These are phyloP conservation scores for Emmelina monodactyla DNA, from an alignment of 2,888 invertebrate species.

Conservation along the genomic window DNA sequence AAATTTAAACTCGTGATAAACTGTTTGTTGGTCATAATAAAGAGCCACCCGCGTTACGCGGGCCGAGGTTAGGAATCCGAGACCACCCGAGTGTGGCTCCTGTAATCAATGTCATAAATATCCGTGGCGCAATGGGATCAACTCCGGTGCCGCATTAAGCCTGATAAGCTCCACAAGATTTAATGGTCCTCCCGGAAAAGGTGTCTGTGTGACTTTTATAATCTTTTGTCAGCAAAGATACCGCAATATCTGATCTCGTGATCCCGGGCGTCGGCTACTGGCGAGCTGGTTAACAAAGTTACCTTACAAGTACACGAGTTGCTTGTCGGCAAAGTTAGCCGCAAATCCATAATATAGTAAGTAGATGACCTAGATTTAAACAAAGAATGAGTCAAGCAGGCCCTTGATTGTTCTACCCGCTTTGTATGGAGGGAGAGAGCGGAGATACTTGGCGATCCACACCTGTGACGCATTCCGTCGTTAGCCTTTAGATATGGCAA, in stretches of 20 bases:
- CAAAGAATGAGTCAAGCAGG: constrained; percentile 48
- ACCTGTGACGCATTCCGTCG: constrained; percentile 13
- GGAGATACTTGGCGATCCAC: not conserved
- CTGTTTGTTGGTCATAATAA: constrained; percentile 28
- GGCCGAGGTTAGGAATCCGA: constrained; percentile 7
- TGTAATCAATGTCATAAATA: constrained; percentile 46
- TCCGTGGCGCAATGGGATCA: constrained; percentile 49
- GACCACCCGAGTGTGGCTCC: constrained; percentile 45
- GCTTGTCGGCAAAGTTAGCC: constrained; percentile 30
- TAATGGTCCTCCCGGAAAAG: no score
- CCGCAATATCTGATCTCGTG: no score
- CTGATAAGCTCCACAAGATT: constrained; percentile 36
- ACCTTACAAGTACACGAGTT: constrained; percentile 8
- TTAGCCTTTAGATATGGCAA: constrained; percentile 38
- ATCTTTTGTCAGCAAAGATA: constrained; percentile 19
- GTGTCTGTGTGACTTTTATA: constrained; percentile 29
- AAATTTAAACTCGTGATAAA: constrained; percentile 45
- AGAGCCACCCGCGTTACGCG: constrained; percentile 1
- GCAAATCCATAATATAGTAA: constrained; percentile 37
- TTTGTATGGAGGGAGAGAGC: not conserved
- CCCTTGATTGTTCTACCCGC: constrained; percentile 19
- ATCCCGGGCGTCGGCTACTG: no score
- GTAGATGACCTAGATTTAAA: constrained; percentile 46
- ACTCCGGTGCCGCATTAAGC: constrained; percentile 31
- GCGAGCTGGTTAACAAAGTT: no score